Evolutionary conservation across 2,888 invertebrate species (phyloP), one percentile per base, ranked within the genome.

Genomic region (Helicoverpa assulta): DNA sequence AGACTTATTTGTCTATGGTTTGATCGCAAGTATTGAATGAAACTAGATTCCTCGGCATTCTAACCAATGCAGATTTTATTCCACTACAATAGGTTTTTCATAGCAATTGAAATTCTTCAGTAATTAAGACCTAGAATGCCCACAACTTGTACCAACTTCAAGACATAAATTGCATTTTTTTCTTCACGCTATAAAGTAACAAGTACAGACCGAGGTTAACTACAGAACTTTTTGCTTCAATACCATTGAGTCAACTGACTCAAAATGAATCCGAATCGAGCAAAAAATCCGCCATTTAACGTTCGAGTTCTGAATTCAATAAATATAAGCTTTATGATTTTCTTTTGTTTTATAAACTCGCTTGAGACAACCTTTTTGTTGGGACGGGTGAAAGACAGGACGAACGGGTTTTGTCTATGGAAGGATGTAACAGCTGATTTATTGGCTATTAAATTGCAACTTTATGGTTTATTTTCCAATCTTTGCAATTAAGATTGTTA

Each of bases 331-430:
- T 77, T 78, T 72, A 73, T 78, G 63, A 84, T 78, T 78, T 33
- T 78, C 78, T 74, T 82, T 83, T 69, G 43, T 43, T 81, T 78
- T 63, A 76, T 73, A 76, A 76, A 82, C 83, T 76, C 50, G 83
- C 82, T 82, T 76, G 67, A 72, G 70, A 82, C 83, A 69, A 80
- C 71, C 73, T 83, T 84, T 82, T 83, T 83, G 72, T 68, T 60
- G 47, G 10, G n/a, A 67, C 52, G 47, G 47, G 70, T 61, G 69
- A 62, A 63, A 67, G 62, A 75, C 66, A 52, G 57, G 55, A 62
- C 50, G 50, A 76, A 77, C 80, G 54, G 60, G 76, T 80, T 80
- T 66, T 52, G 60, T 59, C 80, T 80, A 80, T 66, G 19, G n/a
- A 63, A 63, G 70, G 66, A 60, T 69, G 55, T 76, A 67, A 50